phyloP scores from a whole-genome alignment of 1,140 invertebrate genomes.

The Sycobia sp. region DNA sequence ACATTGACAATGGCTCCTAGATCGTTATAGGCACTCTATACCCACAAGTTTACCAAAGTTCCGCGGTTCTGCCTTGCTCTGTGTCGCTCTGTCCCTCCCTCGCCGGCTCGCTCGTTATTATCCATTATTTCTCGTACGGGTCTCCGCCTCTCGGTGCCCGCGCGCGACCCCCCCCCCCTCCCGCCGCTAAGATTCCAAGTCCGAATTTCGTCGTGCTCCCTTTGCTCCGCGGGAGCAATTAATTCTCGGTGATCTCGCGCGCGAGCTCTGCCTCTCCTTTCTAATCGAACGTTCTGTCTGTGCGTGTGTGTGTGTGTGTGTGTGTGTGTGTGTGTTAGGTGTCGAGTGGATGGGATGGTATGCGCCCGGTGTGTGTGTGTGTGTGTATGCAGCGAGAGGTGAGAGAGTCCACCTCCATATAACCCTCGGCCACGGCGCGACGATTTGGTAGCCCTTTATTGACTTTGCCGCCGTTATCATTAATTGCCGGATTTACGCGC shows the following conservation, averaged over 20 bases:
- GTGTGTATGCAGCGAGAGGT: too few species aligned
- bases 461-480: slow-evolving; percentile 4
- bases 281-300: slow-evolving; percentile 24
- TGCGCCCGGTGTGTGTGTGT: too few species aligned
- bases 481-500: too few species aligned
- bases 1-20: slow-evolving; percentile 23
- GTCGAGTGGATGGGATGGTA: too few species aligned
- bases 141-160: too few species aligned
- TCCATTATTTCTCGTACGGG: slow-evolving; percentile 26
- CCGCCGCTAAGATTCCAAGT: neutral
- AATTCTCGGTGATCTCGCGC: slow-evolving; percentile 10
- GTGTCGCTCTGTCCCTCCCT: neutral
- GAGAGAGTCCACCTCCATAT: too few species aligned
- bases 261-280: too few species aligned
- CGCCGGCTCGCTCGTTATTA: slow-evolving; percentile 17
- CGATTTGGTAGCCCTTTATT: slow-evolving; percentile 12
- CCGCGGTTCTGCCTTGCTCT: neutral
- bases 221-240: slow-evolving; percentile 17
- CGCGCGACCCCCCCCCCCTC: too few species aligned
- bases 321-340: too few species aligned
- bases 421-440: too few species aligned
- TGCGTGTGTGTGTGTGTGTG: too few species aligned
- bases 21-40: slow-evolving; percentile 14
- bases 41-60: slow-evolving; percentile 26
- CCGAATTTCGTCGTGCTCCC: slow-evolving; percentile 16